Conservation (phyloP, 2,797 vertebrate genomes). For the Rhincodon typus region DNA sequence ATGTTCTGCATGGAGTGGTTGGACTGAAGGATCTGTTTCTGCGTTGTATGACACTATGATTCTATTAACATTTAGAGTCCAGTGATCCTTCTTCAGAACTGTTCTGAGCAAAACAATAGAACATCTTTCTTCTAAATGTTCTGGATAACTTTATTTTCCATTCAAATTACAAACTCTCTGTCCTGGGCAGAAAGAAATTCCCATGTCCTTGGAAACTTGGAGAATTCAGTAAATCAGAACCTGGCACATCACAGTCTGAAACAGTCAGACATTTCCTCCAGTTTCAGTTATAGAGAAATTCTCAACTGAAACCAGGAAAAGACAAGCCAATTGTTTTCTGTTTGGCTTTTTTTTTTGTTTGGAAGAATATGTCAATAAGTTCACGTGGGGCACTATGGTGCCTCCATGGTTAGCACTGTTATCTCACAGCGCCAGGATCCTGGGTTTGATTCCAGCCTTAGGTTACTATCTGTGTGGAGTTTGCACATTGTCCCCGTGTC, state of each 20-base stretch:
- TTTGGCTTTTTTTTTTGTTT: neutral
- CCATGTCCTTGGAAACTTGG: neutral
- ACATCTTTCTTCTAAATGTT: neutral
- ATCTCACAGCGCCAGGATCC: too few relatives aligned
- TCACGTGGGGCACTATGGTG: too few relatives aligned
- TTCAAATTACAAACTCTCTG: neutral
- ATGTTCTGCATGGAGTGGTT: too few relatives aligned
- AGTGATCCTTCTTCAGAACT: too few relatives aligned
- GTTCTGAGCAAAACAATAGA: too few relatives aligned
- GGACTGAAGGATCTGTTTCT: too few relatives aligned
- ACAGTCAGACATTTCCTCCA: neutral
- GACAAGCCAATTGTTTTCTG: neutral
- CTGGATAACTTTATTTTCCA: neutral
- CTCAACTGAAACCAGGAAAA: neutral
- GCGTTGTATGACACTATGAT: too few relatives aligned
- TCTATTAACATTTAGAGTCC: too few relatives aligned
- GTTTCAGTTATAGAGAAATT: neutral
- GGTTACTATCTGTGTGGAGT: too few relatives aligned
- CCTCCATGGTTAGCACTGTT: too few relatives aligned
- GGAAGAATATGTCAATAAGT: neutral
- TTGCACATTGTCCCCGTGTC: too few relatives aligned
- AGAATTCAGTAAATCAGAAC: neutral
- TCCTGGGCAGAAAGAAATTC: neutral
- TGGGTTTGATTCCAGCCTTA: too few relatives aligned
- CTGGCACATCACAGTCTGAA: neutral